Conservation (phyloP, 23 tunicate genomes). For the Pegea sp. region DNA sequence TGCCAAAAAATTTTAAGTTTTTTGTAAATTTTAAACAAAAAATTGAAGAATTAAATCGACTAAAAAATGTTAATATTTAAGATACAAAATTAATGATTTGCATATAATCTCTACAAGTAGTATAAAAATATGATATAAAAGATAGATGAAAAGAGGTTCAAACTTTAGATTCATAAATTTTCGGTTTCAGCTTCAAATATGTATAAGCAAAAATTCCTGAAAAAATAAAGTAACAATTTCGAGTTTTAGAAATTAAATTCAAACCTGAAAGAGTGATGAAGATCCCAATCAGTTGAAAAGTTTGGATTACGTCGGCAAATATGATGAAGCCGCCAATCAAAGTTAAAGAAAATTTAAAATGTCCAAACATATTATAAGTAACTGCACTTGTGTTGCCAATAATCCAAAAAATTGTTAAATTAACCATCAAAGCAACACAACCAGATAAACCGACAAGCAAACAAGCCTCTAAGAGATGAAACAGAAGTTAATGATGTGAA, state of each 20-base stretch:
- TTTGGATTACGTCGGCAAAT: conserved; percentile 59
- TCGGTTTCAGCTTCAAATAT: conserved; percentile 29
- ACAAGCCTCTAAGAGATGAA: conserved; percentile 11
- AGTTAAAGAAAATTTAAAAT: conserved; percentile 83
- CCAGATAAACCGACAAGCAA: conserved; percentile 34
- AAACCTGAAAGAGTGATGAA: conserved; percentile 46
- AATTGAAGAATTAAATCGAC: too few species aligned
- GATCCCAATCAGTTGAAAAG: conserved; percentile 55
- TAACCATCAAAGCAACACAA: conserved; percentile 64
- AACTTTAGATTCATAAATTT: too few species aligned
- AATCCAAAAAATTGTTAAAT: conserved; percentile 92
- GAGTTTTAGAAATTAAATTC: neutral
- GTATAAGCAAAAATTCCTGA: conserved; percentile 54
- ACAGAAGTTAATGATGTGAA: neutral
- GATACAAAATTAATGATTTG: too few species aligned
- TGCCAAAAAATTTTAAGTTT: too few species aligned
- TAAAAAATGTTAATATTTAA: too few species aligned
- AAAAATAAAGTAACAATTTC: neutral
- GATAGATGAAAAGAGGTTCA: too few species aligned
- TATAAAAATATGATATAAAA: too few species aligned
- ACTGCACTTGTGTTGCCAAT: conserved; percentile 94
- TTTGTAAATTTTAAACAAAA: too few species aligned
- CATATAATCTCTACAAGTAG: too few species aligned
- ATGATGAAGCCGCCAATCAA: conserved; percentile 70
- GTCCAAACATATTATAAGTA: conserved; percentile 97